A percentile compares a stretch with the other conserved stretches of the same genome.
Evolutionary conservation across 2,113 vertebrate genomes (phyloP).

Genomic region (Esox niger): DNA sequence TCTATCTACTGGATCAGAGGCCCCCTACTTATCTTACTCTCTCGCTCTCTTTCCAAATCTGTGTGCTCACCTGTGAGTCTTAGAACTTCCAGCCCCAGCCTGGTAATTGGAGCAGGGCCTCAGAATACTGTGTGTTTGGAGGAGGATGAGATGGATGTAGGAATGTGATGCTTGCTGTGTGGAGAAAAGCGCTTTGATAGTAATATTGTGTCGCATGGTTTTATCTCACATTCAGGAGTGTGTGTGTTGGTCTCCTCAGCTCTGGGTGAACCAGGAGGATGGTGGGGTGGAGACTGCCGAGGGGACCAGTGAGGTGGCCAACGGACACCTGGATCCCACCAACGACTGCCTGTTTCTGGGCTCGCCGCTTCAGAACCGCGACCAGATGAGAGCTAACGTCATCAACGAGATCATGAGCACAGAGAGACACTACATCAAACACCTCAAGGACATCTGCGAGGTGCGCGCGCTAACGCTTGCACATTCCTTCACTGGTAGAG

Average conservation of each 20-base stretch:
- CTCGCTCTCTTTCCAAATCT: background rate
- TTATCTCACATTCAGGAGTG: background rate
- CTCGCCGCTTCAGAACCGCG: slow-evolving; percentile 91
- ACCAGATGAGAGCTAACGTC: slow-evolving; percentile 99
- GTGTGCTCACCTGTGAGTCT: too few relatives aligned
- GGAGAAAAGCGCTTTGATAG: background rate
- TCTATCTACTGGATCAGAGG: too few relatives aligned
- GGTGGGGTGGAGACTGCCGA: slow-evolving; percentile 81
- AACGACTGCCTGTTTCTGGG: slow-evolving; percentile 95
- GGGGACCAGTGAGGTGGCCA: slow-evolving; percentile 93
- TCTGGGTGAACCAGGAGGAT: slow-evolving; percentile 99
- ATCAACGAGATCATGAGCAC: slow-evolving; percentile 99
- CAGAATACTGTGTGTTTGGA: too few relatives aligned
- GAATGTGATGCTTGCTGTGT: too few relatives aligned
- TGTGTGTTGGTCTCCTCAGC: slow-evolving; percentile 67
- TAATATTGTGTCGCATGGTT: background rate
- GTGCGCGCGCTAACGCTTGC: slow-evolving; percentile 57
- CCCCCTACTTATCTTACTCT: background rate
- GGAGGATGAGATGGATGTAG: too few relatives aligned
- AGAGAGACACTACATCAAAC: slow-evolving; percentile 98
- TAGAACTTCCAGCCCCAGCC: too few relatives aligned
- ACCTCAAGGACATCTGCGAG: slow-evolving; percentile 99
- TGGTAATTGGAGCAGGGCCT: too few relatives aligned
- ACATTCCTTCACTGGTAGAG: background rate
- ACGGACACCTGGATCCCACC: slow-evolving; percentile 92